Percentiles rank a stretch among this genome's conserved stretches.
Conservation (phyloP, 2,888 invertebrate species). For the Caenorhabditis doughertyi region DNA sequence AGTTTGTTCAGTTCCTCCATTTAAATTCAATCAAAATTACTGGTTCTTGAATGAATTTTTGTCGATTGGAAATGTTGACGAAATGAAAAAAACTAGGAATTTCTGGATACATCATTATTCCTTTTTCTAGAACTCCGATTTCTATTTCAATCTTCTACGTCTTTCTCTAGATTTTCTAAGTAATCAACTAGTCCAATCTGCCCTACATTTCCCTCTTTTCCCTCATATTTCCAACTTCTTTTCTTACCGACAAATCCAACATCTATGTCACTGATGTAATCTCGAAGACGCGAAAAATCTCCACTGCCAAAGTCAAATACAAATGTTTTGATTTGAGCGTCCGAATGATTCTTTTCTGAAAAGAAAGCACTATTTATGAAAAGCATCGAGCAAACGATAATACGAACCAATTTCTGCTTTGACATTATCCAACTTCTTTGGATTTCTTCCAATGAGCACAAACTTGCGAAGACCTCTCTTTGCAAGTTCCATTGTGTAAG, state of each 20-base stretch:
- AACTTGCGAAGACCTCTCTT: slow-evolving; percentile 79
- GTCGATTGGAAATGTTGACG: slow-evolving; percentile 3
- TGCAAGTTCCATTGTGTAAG: slow-evolving; percentile 78
- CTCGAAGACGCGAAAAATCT: slow-evolving; percentile 74
- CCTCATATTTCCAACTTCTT: not conserved
- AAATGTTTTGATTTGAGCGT: slow-evolving; percentile 73
- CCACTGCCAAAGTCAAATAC: slow-evolving; percentile 78
- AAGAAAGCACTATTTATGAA: not conserved
- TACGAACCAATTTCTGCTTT: slow-evolving; percentile 75
- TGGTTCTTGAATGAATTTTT: not conserved
- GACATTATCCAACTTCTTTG: slow-evolving; percentile 74
- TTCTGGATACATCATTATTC: not conserved
- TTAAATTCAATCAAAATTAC: slow-evolving; percentile 18
- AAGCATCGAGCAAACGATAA: not conserved
- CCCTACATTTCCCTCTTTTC: slow-evolving; percentile 29
- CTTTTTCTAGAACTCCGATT: not conserved
- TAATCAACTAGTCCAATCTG: slow-evolving; percentile 46
- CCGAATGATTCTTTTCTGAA: slow-evolving; percentile 54
- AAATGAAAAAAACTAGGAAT: not conserved
- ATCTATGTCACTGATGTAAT: slow-evolving; percentile 75
- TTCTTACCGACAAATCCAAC: slow-evolving; percentile 79
- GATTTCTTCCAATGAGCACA: slow-evolving; percentile 78
- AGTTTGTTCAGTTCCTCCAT: not conserved
- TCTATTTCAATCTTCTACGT: not conserved
- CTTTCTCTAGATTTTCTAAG: not conserved